Percentiles rank a stretch among this genome's conserved stretches.
These are phyloP conservation scores for Cotesia congregata DNA, from an alignment of 2,888 invertebrate genomes.

Conservation along the genomic window DNA sequence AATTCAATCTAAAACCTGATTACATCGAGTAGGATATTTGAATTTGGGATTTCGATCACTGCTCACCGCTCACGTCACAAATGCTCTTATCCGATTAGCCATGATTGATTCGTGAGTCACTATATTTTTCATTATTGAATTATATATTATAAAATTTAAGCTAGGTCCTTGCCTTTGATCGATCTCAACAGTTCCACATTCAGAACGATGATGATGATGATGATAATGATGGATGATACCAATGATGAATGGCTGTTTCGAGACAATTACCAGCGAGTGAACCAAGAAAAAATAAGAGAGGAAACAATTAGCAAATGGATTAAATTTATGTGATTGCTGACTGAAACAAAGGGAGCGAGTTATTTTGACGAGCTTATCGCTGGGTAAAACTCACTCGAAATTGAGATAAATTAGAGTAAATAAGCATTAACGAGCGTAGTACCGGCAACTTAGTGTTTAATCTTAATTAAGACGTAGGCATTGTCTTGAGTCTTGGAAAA, in stretches of 20 bases:
- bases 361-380: background rate
- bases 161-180: slow-evolving; percentile 28
- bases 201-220: background rate
- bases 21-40: slow-evolving; percentile 61
- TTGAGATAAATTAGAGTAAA: slow-evolving; percentile 66
- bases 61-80: slow-evolving; percentile 54
- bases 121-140: slow-evolving; percentile 22
- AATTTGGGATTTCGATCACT: slow-evolving; percentile 62
- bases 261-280: background rate
- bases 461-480: slow-evolving; percentile 58
- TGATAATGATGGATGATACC: background rate
- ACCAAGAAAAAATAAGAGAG: background rate
- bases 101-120: slow-evolving; percentile 52
- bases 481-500: background rate
- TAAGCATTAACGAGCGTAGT: slow-evolving; percentile 64
- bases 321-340: slow-evolving; percentile 14
- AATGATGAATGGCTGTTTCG: background rate
- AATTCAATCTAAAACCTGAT: slow-evolving; percentile 43
- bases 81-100: slow-evolving; percentile 57
- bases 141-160: slow-evolving; percentile 20
- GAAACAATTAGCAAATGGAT: background rate
- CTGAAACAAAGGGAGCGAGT: background rate
- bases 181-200: slow-evolving; percentile 30
- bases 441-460: slow-evolving; percentile 61
- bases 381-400: slow-evolving; percentile 49